These are phyloP conservation scores for Notodonta ziczac DNA, from an alignment of 2,888 invertebrate genomes.

Conservation along the genomic window DNA sequence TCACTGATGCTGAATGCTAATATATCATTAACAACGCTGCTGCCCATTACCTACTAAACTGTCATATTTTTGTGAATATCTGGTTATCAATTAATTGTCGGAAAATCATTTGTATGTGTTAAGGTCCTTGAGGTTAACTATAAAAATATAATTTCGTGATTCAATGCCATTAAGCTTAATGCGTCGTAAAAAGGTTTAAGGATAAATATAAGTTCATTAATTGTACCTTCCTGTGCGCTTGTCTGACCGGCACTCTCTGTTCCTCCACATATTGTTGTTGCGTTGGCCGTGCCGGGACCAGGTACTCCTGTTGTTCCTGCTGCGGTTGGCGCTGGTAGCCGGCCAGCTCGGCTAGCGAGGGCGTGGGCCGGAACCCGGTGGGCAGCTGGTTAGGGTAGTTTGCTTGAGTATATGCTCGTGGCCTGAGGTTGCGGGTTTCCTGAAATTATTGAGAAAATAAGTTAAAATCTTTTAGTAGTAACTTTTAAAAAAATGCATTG, in stretches of 20 bases:
- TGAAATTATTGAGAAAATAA: conserved; percentile 34
- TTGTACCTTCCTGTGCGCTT: conserved; percentile 65
- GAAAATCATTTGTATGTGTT: too few species aligned
- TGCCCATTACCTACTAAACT: too few species aligned
- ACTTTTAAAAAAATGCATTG: too few species aligned
- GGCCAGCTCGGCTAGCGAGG: conserved; percentile 76
- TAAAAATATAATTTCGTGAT: too few species aligned
- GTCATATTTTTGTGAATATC: too few species aligned
- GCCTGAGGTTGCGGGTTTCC: conserved; percentile 79
- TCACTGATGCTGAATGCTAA: too few species aligned
- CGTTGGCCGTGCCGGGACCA: conserved; percentile 48
- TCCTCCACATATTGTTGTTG: conserved; percentile 83
- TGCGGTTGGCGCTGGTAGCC: conserved; percentile 71
- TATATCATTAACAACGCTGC: too few species aligned
- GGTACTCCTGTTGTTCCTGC: conserved; percentile 58
- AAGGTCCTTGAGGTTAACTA: too few species aligned
- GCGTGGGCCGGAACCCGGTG: conserved; percentile 74
- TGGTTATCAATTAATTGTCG: too few species aligned
- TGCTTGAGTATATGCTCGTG: conserved; percentile 73
- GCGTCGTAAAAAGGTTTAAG: too few species aligned
- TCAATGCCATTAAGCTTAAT: too few species aligned
- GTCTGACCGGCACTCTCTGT: conserved; percentile 86
- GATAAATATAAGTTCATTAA: background rate
- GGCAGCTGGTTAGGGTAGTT: conserved; percentile 69
- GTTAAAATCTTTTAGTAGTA: too few species aligned